Percentiles rank a stretch among this genome's conserved stretches.
Evolutionary conservation across 1,140 invertebrate species (phyloP).

Genomic region (Leptestheria dahalacensis): DNA sequence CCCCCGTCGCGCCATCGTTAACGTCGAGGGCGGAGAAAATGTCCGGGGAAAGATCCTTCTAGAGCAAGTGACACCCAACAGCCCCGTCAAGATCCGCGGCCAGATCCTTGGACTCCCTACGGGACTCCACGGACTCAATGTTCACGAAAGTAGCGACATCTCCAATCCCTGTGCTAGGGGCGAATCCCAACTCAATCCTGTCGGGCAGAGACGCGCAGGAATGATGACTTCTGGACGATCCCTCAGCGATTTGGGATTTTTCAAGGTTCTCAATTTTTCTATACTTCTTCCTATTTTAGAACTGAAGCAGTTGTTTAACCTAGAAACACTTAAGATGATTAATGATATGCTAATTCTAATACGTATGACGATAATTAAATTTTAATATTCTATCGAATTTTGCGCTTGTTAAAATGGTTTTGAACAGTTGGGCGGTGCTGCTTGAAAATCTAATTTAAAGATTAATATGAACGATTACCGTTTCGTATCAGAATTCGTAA

Average conservation of each 20-base stretch:
- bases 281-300: too few relatives aligned
- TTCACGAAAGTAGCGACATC: slow-evolving; percentile 9
- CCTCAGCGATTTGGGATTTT: slow-evolving; percentile 40
- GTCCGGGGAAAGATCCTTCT: slow-evolving; percentile 8
- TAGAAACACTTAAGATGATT: too few relatives aligned
- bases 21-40: neutral
- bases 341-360: too few relatives aligned
- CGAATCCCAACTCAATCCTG: slow-evolving; percentile 17
- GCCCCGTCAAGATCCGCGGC: slow-evolving; percentile 15
- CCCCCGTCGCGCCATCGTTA: slow-evolving; percentile 1
- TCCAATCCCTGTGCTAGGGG: slow-evolving; percentile 17
- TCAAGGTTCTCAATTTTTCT: slow-evolving; percentile 22
- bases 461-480: too few relatives aligned
- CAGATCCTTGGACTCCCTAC: slow-evolving; percentile 10
- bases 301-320: too few relatives aligned
- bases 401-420: too few relatives aligned
- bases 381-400: too few relatives aligned
- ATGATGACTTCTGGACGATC: slow-evolving; percentile 34
- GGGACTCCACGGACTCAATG: slow-evolving; percentile 14
- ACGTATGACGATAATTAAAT: too few relatives aligned
- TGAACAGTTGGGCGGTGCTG: too few relatives aligned
- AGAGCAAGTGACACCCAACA: slow-evolving; percentile 10
- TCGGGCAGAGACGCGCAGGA: slow-evolving; percentile 30
- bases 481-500: too few relatives aligned
- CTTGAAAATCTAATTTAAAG: too few relatives aligned